phyloP scores from a whole-genome alignment of 2,888 invertebrate genomes.

The Plebejus anna region DNA sequence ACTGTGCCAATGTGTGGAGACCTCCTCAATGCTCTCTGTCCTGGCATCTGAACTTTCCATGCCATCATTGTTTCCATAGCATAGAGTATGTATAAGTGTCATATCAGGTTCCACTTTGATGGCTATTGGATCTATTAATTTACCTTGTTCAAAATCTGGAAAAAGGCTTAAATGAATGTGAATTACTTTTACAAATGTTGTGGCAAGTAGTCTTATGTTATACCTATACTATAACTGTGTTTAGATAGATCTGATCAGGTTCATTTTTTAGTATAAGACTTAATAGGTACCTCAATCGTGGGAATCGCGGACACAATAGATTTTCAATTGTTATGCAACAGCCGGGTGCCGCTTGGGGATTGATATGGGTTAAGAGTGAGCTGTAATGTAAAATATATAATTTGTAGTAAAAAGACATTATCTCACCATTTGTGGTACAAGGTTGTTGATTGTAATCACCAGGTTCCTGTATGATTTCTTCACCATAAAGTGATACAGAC shows the following conservation, averaged over 20 bases:
- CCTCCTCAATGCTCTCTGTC: neutral
- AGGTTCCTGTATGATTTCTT: constrained; percentile 6
- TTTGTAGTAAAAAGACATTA: neutral
- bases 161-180: neutral
- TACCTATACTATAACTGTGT: neutral
- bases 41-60: neutral
- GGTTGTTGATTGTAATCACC: neutral
- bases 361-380: neutral
- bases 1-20: neutral
- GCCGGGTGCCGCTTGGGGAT: too few species aligned
- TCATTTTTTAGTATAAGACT: too few species aligned
- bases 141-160: neutral
- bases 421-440: constrained; percentile 2
- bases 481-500: constrained; percentile 3
- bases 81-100: neutral
- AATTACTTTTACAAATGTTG: neutral
- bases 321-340: too few species aligned
- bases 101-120: constrained; percentile 22
- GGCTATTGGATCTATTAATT: neutral
- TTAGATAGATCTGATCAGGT: too few species aligned
- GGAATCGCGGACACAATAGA: too few species aligned
- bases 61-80: neutral
- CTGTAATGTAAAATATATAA: neutral
- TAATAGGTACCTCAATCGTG: too few species aligned
- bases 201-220: neutral